Conservation (phyloP, 2,113 vertebrate genomes). For the Podarcis cretensis region DNA sequence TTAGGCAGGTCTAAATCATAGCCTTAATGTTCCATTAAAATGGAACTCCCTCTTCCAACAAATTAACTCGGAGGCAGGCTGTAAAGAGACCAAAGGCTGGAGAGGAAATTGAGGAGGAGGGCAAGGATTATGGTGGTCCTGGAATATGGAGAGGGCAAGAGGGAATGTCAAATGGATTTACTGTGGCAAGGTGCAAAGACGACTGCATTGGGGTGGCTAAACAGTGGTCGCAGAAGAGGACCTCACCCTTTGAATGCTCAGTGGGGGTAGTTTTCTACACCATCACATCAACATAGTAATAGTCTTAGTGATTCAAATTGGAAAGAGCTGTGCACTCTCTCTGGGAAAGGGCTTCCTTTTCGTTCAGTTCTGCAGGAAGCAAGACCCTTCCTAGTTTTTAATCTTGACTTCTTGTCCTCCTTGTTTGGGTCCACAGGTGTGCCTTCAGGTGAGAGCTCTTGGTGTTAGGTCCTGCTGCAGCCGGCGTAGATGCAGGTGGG, state of each 20-base stretch:
- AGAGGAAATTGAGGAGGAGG: neutral
- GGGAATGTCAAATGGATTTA: neutral
- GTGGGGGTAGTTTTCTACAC: neutral
- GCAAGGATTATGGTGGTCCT: neutral
- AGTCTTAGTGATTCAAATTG: too few species aligned
- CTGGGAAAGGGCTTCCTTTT: too few species aligned
- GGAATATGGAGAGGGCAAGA: neutral
- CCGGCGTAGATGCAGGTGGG: too few species aligned
- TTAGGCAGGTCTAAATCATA: slow-evolving; percentile 4
- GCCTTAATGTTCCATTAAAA: neutral
- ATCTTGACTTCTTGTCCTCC: too few species aligned
- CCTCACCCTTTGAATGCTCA: neutral
- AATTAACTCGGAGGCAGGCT: slow-evolving; percentile 26
- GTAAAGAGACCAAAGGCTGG: slow-evolving; percentile 5
- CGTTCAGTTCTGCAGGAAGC: too few species aligned
- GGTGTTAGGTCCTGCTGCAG: too few species aligned
- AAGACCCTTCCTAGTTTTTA: too few species aligned
- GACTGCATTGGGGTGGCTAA: neutral
- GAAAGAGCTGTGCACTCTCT: too few species aligned
- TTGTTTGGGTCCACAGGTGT: too few species aligned
- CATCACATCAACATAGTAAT: too few species aligned
- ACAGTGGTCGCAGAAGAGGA: neutral
- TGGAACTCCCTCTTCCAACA: slow-evolving; percentile 12
- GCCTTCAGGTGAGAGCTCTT: too few species aligned
- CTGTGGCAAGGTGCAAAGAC: too few species aligned